Percentiles rank a stretch among this genome's conserved stretches.
These are phyloP conservation scores for Hippocampus guttulatus DNA, from an alignment of 2,113 vertebrate species.

Conservation along the genomic window DNA sequence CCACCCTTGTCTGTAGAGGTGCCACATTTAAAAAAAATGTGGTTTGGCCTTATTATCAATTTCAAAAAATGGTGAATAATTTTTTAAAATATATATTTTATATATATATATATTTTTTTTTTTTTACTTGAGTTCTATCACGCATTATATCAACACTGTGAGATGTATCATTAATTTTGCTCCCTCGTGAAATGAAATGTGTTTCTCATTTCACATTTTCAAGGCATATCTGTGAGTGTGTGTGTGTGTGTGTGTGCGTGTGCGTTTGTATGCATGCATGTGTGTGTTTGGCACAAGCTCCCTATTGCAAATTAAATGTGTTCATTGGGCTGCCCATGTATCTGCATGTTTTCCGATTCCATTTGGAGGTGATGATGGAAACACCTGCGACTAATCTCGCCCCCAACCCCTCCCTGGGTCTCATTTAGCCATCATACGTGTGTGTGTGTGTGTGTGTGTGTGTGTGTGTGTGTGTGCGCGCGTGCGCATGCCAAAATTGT, in stretches of 20 bases:
- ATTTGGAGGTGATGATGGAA: slow-evolving; percentile 16
- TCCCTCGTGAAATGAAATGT: neutral
- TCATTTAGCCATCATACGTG: slow-evolving; percentile 18
- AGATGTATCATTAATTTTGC: neutral
- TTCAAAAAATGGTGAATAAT: neutral
- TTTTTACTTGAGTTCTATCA: neutral
- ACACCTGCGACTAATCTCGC: slow-evolving; percentile 25
- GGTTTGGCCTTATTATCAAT: too few relatives aligned
- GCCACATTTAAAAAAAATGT: too few relatives aligned
- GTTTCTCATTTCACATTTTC: neutral
- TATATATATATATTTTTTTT: neutral
- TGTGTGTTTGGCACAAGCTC: neutral
- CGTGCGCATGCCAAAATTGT: slow-evolving; percentile 5
- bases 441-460: slow-evolving; percentile 9
- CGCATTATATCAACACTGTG: neutral
- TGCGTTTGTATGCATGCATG: too few relatives aligned
- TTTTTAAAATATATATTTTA: neutral
- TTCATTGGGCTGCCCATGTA: neutral
- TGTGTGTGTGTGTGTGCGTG: too few relatives aligned
- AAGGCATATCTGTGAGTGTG: neutral
- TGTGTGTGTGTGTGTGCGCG: slow-evolving; percentile 1
- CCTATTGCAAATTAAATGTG: neutral
- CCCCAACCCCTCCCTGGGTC: slow-evolving; percentile 37
- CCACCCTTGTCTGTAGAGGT: too few relatives aligned
- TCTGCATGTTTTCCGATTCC: slow-evolving; percentile 16